Conservation (phyloP, 2,113 vertebrate species). For the Hemiprocne comata region DNA sequence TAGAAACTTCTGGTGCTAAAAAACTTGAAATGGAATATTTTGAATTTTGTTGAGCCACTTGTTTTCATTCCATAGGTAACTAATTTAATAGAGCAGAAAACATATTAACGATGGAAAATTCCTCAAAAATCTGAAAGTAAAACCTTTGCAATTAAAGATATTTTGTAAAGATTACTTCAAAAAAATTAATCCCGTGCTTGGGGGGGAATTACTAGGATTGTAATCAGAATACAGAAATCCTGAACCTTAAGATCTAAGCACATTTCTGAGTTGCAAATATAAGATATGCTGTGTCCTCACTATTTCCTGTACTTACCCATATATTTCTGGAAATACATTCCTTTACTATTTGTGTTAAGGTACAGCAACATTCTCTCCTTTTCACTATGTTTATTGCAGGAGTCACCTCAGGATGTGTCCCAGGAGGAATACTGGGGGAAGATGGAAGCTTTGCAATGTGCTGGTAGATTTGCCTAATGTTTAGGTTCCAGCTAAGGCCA, state of each 20-base stretch:
- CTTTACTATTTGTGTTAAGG: background rate
- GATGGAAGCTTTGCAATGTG: background rate
- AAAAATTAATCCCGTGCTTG: accelerated
- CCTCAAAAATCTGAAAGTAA: background rate
- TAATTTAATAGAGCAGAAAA: background rate
- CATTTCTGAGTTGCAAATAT: background rate
- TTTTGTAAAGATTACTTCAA: background rate
- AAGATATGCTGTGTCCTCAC: background rate
- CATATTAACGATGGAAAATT: background rate
- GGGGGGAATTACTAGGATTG: background rate
- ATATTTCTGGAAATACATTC: background rate
- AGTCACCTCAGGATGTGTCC: background rate
- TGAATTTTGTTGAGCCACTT: background rate
- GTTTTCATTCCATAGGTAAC: background rate
- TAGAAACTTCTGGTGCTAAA: conserved; percentile 10
- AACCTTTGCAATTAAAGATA: background rate
- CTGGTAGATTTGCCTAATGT: background rate
- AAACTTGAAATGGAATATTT: background rate
- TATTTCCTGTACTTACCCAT: background rate
- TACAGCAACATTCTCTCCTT: background rate
- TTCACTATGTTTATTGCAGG: background rate
- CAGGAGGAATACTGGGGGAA: background rate
- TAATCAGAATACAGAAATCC: background rate
- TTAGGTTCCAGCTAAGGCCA: background rate
- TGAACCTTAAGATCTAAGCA: background rate